Percentiles rank a stretch among this genome's conserved stretches.
Evolutionary conservation across 2,888 invertebrate species (phyloP).

Genomic region (Aleiodes leptofemur): DNA sequence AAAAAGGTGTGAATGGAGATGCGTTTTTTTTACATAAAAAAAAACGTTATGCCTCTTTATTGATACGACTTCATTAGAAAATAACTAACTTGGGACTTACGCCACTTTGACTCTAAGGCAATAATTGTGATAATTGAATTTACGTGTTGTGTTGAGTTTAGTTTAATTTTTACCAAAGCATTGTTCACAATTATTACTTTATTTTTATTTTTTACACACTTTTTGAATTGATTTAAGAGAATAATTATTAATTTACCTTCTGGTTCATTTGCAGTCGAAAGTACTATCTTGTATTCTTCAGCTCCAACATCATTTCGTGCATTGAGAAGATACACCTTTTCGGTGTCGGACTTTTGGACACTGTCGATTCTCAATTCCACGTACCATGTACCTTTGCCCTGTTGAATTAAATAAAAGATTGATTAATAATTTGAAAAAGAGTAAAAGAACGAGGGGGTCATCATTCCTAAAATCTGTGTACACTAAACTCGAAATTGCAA

Average conservation of each 20-base stretch:
- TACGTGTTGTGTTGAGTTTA: conserved; percentile 27
- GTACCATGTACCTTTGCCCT: conserved; percentile 84
- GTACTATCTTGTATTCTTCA: conserved; percentile 80
- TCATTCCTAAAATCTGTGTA: too few species aligned
- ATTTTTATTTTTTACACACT: conserved; percentile 29
- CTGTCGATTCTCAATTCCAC: conserved; percentile 81
- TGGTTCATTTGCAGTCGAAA: conserved; percentile 79
- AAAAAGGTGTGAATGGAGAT: too few species aligned
- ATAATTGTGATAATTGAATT: neutral
- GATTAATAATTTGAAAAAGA: conserved; percentile 35
- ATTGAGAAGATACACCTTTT: conserved; percentile 81
- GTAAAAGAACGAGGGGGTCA: neutral
- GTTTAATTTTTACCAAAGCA: conserved; percentile 26
- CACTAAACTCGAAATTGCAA: too few species aligned
- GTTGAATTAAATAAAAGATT: conserved; percentile 47
- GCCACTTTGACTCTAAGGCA: too few species aligned
- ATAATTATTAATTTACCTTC: conserved; percentile 75
- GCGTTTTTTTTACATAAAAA: too few species aligned
- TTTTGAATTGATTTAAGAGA: neutral
- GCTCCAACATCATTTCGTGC: conserved; percentile 84
- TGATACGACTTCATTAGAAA: too few species aligned
- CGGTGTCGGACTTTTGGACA: conserved; percentile 86
- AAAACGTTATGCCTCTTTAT: too few species aligned
- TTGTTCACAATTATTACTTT: conserved; percentile 25
- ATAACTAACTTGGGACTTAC: too few species aligned